Percentiles rank a stretch among this genome's conserved stretches.
These are phyloP conservation scores for Poecile atricapillus DNA, from an alignment of 2,113 vertebrate genomes.

Conservation along the genomic window DNA sequence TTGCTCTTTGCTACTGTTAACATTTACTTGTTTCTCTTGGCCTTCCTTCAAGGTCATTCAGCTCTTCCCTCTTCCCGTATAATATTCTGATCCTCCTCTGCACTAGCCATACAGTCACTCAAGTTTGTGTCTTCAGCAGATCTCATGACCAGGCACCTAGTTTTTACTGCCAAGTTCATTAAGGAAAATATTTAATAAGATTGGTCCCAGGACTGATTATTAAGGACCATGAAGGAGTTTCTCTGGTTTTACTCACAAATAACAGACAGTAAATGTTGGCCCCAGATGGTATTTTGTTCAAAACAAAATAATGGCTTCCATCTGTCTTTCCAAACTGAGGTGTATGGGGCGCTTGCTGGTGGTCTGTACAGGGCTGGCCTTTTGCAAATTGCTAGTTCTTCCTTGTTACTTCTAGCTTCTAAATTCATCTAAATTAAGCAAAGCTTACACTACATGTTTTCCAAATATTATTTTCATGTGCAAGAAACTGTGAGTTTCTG, in stretches of 20 bases:
- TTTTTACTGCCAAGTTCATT: conserved; percentile 27
- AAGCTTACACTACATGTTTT: conserved; percentile 9
- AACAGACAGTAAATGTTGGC: conserved; percentile 37
- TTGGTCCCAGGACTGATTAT: conserved; percentile 33
- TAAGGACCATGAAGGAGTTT: conserved; percentile 3
- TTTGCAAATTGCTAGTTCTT: conserved; percentile 17
- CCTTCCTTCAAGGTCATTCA: neutral
- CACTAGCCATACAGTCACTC: neutral
- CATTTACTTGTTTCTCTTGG: neutral
- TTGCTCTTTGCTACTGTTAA: neutral
- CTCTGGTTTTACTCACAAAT: conserved; percentile 51
- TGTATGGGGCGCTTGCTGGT: conserved; percentile 35
- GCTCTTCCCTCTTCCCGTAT: neutral
- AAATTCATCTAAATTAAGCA: conserved; percentile 31
- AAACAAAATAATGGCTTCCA: conserved; percentile 63
- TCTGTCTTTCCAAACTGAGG: conserved; percentile 36
- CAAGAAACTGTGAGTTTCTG: neutral
- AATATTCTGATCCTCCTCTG: neutral
- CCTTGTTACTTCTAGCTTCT: conserved; percentile 23
- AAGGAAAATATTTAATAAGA: conserved; percentile 55
- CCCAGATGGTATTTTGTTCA: conserved; percentile 54
- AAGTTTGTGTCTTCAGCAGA: conserved; percentile 1
- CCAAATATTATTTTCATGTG: conserved; percentile 1
- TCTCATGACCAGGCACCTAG: neutral
- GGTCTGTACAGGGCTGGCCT: conserved; percentile 27